Conservation (phyloP, 2,888 invertebrate genomes). For the Saturnia pavonia region DNA sequence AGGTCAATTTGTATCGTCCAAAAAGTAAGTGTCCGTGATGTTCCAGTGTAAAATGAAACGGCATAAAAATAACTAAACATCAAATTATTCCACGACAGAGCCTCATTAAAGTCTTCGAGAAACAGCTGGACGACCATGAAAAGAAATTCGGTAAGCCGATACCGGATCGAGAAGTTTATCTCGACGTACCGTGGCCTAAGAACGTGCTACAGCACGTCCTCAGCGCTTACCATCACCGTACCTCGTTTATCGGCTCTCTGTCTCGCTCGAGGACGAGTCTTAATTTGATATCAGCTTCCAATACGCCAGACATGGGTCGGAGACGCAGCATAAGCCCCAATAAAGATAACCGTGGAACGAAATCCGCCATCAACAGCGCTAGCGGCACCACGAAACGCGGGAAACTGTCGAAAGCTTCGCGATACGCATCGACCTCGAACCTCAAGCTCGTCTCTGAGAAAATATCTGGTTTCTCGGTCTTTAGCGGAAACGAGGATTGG, state of each 20-base stretch:
- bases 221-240: slow-evolving; percentile 63
- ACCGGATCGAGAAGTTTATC: slow-evolving; percentile 53
- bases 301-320: slow-evolving; percentile 60
- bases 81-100: slow-evolving; percentile 56
- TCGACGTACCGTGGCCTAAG: slow-evolving; percentile 71
- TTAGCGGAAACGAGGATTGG: slow-evolving; percentile 52
- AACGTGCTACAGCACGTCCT: slow-evolving; percentile 72
- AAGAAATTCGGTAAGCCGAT: slow-evolving; percentile 67
- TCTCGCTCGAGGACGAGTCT: slow-evolving; percentile 81
- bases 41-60: not conserved
- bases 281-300: slow-evolving; percentile 60
- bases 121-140: slow-evolving; percentile 73
- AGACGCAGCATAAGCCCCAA: slow-evolving; percentile 67
- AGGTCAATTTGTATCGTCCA: slow-evolving; percentile 10
- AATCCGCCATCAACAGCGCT: slow-evolving; percentile 56
- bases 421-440: slow-evolving; percentile 70
- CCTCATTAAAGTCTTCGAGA: slow-evolving; percentile 59
- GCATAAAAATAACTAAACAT: slow-evolving; percentile 21
- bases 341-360: slow-evolving; percentile 37
- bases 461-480: slow-evolving; percentile 71
- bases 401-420: slow-evolving; percentile 54
- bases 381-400: slow-evolving; percentile 56
- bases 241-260: slow-evolving; percentile 77
- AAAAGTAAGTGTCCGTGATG: slow-evolving; percentile 14
- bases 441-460: slow-evolving; percentile 70